A percentile compares a stretch with the other conserved stretches of the same genome.
phyloP scores from a whole-genome alignment of 37 sponge, comb jelly and placozoan genomes.

The Petrosia ficiformis region DNA sequence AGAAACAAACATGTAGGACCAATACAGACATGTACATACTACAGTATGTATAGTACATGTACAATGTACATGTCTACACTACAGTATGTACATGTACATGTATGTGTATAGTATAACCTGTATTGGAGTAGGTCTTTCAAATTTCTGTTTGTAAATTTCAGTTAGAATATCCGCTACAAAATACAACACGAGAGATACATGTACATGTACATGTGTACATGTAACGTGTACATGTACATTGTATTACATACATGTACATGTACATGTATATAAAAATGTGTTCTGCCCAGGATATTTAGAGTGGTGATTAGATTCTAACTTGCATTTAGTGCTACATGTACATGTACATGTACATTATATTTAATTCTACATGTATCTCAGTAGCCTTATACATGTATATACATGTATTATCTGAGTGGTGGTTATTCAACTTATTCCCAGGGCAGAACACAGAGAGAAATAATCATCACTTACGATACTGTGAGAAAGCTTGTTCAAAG shows the following conservation, averaged over 20 bases:
- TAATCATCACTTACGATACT: conserved; percentile 71
- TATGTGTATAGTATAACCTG: conserved; percentile 35
- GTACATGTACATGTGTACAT: too few species aligned
- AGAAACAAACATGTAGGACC: too few species aligned
- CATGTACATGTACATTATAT: conserved; percentile 15
- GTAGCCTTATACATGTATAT: not conserved
- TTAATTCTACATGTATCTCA: not conserved
- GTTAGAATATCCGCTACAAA: conserved; percentile 78
- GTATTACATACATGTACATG: conserved; percentile 2
- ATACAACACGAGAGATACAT: not conserved
- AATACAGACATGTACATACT: too few species aligned
- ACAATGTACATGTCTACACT: too few species aligned
- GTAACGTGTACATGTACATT: too few species aligned
- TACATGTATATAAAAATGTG: conserved; percentile 11
- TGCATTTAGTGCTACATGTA: not conserved
- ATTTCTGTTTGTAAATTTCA: conserved; percentile 65
- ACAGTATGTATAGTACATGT: too few species aligned
- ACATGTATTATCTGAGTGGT: too few species aligned
- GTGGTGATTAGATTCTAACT: too few species aligned
- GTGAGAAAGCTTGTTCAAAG: conserved; percentile 79
- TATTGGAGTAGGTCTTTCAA: conserved; percentile 85
- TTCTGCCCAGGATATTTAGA: too few species aligned
- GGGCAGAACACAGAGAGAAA: too few species aligned
- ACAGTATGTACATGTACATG: too few species aligned
- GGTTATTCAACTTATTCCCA: too few species aligned